Evolutionary conservation across 2,888 invertebrate genomes (phyloP).

Genomic region (Diadegma fenestrale): DNA sequence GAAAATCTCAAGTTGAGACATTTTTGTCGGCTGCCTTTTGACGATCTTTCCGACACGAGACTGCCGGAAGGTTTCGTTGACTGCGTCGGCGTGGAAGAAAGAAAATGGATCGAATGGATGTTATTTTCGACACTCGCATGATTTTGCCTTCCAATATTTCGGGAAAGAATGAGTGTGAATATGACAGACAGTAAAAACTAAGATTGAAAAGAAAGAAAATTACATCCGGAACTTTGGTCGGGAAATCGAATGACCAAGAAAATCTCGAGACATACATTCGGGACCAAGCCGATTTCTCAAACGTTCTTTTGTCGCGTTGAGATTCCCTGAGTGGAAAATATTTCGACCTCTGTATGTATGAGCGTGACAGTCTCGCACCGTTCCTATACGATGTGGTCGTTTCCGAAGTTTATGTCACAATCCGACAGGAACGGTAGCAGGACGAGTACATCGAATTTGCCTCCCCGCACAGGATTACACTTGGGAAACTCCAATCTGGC

Average conservation of each 20-base stretch:
- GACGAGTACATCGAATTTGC: conserved; percentile 51
- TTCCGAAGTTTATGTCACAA: conserved; percentile 51
- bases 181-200: not conserved
- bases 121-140: not conserved
- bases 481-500: conserved; percentile 63
- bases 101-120: not conserved
- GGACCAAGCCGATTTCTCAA: conserved; percentile 36
- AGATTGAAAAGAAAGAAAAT: conserved; percentile 5
- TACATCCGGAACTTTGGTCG: not conserved
- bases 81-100: not conserved
- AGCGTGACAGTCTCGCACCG: conserved; percentile 32
- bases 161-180: not conserved
- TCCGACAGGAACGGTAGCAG: not conserved
- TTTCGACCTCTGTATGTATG: conserved; percentile 18
- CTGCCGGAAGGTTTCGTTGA: not conserved
- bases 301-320: not conserved
- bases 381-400: conserved; percentile 23
- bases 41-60: conserved; percentile 32
- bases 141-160: not conserved
- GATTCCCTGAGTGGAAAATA: conserved; percentile 32
- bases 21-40: conserved; percentile 6
- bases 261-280: not conserved
- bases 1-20: not conserved
- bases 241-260: conserved; percentile 33
- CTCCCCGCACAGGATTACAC: conserved; percentile 48